Evolutionary conservation across 2,113 vertebrate genomes (phyloP), one percentile per base, ranked within the genome.

Genomic region (Coturnix japonica): DNA sequence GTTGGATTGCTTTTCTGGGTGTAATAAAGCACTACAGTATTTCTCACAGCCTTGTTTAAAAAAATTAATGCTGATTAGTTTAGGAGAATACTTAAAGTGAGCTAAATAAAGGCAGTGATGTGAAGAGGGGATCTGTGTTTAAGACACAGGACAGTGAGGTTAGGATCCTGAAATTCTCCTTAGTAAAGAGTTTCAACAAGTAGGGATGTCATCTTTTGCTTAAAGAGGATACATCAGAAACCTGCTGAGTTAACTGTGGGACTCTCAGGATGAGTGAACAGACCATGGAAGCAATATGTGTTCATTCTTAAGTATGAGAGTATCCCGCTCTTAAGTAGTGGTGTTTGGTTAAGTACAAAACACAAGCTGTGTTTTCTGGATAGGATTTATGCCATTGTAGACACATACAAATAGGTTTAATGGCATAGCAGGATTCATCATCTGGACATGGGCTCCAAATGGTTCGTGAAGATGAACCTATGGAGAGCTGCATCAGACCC

Each of bases 171-270:
- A 69, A 33, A 11, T 4, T 2, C 4, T 13, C 10, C 26, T 81
- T 18, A 8, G 10, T 18, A 47, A 6, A 6, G 11, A 4, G 7
- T 51, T 56, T 69, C 67, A 28, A 22, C 18, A 5, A 0, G 0
- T 51, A 22, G 9, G 13, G 9, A 4, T 54, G 3, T 41, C 61
- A 67, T 25, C 28, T 54, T 26, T 46, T 54, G 21, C 47, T 70
- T 39, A 22, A 66, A 53, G 28, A 74, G 21, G 18, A 63, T 28
- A 21, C 53, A 39, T 7, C 18, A 25, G 66, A 84, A 18, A 53
- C 37, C 67, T 43, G 5, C 7, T 35, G n/a, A 54, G 25, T 5
- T 67, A 8, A 31, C 19, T 2, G 0, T 3, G 41, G 0, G 4
- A 15, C 20, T n/a, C 20, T n/a, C 11, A 37, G 51, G 23, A 51